A percentile compares a stretch with the other conserved stretches of the same genome.
Evolutionary conservation across 2,113 vertebrate genomes (phyloP).

Genomic region (Benitochromis conjunctus): DNA sequence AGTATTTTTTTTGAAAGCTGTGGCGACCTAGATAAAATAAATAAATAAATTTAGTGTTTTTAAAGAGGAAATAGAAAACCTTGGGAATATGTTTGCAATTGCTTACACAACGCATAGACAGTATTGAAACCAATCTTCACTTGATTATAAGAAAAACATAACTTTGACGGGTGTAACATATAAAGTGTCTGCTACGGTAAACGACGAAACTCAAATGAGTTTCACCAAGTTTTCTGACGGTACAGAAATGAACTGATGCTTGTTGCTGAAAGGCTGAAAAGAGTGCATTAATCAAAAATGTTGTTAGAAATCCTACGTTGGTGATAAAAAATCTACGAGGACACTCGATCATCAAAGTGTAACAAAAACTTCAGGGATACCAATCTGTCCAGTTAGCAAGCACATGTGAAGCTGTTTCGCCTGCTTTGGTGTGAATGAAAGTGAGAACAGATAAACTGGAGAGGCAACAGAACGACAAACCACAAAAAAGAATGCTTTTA

Average conservation of each 20-base stretch:
- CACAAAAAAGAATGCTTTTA: neutral
- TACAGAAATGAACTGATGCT: neutral
- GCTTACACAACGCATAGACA: neutral
- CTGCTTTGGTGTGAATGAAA: neutral
- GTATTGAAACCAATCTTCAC: neutral
- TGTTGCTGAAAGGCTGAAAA: neutral
- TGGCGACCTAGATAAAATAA: neutral
- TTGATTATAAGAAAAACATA: neutral
- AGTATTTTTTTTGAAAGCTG: neutral
- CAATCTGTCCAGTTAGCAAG: neutral
- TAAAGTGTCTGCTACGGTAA: neutral
- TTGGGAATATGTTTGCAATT: neutral
- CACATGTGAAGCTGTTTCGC: neutral
- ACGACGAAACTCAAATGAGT: neutral
- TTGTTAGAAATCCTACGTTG: neutral
- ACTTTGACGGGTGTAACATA: neutral
- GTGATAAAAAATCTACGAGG: neutral
- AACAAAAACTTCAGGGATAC: neutral
- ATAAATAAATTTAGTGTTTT: neutral
- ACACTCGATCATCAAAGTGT: neutral
- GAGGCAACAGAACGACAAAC: neutral
- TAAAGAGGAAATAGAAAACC: neutral
- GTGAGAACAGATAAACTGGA: neutral
- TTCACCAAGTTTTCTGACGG: neutral
- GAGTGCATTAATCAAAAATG: neutral